Percentiles rank a stretch among this genome's conserved stretches.
Evolutionary conservation across 2,797 vertebrate species (phyloP).

Genomic region (Acropternis orthonyx): DNA sequence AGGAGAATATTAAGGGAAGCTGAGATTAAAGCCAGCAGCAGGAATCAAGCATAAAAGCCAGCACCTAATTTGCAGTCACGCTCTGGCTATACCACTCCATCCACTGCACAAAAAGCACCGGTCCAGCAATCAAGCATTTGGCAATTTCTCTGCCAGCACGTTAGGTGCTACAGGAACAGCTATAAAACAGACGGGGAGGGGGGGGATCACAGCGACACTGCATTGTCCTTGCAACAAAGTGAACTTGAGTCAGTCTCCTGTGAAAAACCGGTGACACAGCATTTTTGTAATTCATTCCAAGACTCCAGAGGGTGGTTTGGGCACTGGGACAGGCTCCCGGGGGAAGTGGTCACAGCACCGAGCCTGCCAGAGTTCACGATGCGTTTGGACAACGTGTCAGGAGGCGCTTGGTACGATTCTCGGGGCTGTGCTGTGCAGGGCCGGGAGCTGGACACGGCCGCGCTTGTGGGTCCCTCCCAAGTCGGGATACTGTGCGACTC

Average conservation of each 20-base stretch:
- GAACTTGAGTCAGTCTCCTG: neutral
- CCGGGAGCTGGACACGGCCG: neutral
- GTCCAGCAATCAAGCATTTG: neutral
- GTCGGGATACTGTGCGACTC: neutral
- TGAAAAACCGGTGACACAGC: neutral
- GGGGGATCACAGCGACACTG: neutral
- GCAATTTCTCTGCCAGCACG: neutral
- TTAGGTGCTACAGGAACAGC: neutral
- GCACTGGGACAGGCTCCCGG: too few relatives aligned
- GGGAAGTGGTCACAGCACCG: neutral
- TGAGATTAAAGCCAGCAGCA: neutral
- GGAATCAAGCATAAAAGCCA: neutral
- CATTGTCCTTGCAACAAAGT: constrained; percentile 38
- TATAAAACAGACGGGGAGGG: neutral
- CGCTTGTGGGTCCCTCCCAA: neutral
- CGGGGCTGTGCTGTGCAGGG: neutral
- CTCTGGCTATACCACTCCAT: neutral
- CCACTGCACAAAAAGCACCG: neutral
- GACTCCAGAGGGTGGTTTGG: neutral
- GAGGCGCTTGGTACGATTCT: neutral
- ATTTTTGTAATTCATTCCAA: neutral
- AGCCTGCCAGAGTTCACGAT: neutral
- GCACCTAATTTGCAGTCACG: fast-evolving
- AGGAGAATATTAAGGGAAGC: neutral
- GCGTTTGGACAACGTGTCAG: neutral